Conservation (phyloP, 2,113 vertebrate species). For the Dolichotis patagonum region DNA sequence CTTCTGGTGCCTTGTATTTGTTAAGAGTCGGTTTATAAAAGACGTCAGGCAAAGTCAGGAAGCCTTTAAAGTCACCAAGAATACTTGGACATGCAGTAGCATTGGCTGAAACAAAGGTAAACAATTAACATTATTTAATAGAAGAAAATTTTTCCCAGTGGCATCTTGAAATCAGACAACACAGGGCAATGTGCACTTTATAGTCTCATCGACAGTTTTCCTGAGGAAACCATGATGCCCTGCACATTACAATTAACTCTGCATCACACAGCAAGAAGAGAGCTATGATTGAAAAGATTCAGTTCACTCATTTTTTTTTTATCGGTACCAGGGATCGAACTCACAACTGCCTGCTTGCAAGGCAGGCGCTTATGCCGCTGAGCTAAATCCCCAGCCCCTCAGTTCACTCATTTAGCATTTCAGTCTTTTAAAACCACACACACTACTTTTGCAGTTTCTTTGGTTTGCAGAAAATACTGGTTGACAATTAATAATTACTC, state of each 20-base stretch:
- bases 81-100: not conserved
- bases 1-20: not conserved
- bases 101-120: not conserved
- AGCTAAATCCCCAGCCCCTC: no score
- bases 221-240: not conserved
- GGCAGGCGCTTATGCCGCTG: no score
- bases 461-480: not conserved
- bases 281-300: not conserved
- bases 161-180: not conserved
- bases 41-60: accelerated
- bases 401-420: not conserved
- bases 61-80: accelerated
- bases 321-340: no score
- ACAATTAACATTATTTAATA: not conserved
- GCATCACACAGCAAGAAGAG: not conserved
- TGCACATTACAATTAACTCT: not conserved
- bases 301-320: no score
- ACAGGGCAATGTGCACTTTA: not conserved
- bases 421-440: not conserved
- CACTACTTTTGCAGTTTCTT: not conserved
- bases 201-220: not conserved
- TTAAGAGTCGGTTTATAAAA: accelerated
- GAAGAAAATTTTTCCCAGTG: not conserved
- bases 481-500: not conserved
- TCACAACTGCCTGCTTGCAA: no score